Evolutionary conservation across 2,113 vertebrate species (phyloP).

Genomic region (Halcyon senegalensis): DNA sequence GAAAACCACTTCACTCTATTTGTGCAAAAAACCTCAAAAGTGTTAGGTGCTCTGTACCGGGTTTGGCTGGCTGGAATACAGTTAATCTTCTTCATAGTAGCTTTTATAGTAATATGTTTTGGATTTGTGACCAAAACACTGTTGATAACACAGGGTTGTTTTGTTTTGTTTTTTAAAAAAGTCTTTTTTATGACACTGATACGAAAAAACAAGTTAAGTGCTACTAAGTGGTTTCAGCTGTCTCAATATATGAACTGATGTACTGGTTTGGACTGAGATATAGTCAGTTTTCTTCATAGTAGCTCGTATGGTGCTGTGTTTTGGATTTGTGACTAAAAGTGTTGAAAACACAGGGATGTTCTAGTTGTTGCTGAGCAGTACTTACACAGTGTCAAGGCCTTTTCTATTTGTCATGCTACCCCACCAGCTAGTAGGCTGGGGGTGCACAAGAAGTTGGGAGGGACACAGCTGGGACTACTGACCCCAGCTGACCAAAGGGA

Average conservation of each 20-base stretch:
- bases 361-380: background rate
- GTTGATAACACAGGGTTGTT: too few species aligned
- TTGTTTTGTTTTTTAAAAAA: too few species aligned
- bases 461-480: background rate
- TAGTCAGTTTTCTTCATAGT: background rate
- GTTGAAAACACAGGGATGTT: background rate
- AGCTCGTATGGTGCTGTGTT: background rate
- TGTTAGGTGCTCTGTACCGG: background rate
- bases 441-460: background rate
- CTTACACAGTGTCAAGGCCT: background rate
- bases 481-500: background rate
- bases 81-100: too few species aligned
- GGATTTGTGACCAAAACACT: too few species aligned
- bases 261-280: background rate
- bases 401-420: background rate
- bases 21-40: background rate
- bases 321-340: background rate
- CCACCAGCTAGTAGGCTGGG: rapidly evolving
- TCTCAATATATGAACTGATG: too few species aligned
- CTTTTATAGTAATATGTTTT: too few species aligned
- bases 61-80: too few species aligned
- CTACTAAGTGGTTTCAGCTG: too few species aligned
- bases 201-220: too few species aligned
- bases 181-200: too few species aligned
- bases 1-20: background rate